Evolutionary conservation across 53 echinoderm and acorn worm genomes (phyloP).

Genomic region (Holothuria scabra): DNA sequence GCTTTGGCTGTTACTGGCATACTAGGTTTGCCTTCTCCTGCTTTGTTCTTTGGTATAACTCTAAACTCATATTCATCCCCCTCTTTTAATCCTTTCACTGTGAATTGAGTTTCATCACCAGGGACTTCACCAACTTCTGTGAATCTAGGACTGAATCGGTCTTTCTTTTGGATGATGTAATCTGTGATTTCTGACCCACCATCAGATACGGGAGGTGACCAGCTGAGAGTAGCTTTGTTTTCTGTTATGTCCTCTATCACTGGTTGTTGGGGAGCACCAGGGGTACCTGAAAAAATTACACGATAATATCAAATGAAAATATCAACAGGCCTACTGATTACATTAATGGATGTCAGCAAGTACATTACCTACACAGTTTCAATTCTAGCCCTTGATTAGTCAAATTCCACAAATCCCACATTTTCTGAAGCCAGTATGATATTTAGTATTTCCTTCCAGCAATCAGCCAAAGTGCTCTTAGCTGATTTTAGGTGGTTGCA

Average conservation of each 20-base stretch:
- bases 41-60: conserved; percentile 81
- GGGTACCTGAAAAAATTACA: conserved; percentile 57
- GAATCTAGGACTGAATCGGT: conserved; percentile 70
- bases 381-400: no score
- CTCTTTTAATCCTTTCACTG: conserved; percentile 72
- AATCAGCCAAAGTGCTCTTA: no score
- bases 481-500: no score
- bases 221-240: conserved; percentile 72
- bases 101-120: conserved; percentile 63
- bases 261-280: conserved; percentile 69
- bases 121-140: conserved; percentile 60
- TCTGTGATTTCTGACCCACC: conserved; percentile 78
- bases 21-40: conserved; percentile 75
- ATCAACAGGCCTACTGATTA: no score
- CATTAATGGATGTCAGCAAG: no score
- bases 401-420: no score
- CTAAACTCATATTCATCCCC: conserved; percentile 85
- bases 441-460: no score
- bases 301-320: no score
- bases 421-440: no score
- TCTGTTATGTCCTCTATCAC: conserved; percentile 59
- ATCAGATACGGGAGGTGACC: conserved; percentile 76
- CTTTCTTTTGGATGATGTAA: conserved; percentile 87
- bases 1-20: conserved; percentile 37
- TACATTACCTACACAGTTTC: no score